Base-by-base conservation (phyloP, 1,140 invertebrate species). In the Drosophila lowei region DNA sequence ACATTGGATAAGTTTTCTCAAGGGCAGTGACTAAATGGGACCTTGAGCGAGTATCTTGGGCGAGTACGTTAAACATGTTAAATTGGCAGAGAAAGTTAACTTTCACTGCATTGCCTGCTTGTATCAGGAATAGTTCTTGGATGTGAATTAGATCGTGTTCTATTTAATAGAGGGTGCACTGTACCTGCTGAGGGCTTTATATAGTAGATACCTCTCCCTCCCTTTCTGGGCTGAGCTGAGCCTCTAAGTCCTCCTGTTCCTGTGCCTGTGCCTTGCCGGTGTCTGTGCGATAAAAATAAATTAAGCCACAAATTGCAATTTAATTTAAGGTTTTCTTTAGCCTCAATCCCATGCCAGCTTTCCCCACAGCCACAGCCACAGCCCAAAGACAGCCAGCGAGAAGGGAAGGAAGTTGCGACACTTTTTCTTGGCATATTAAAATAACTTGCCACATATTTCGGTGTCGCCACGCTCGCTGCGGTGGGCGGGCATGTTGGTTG, bases 301-400 rank as follows among this genome's bases (percentile, higher is more conserved):
- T 90, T 90, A 90, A 90, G 86, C 86, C 86, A 90, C 86, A 90
- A 90, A 90, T 90, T 88, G 86, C 86, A 90, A 90, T 90, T 90
- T 90, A 90, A 90, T 90, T 90, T 90, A 89, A 90, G 83, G 83
- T 86, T 86, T 86, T 75, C 74, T 73, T 86, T 81, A 68, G 72
- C 72, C 71, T 54, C 64, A 70, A 66, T 59, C 38, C 59, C 54
- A 42, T 30, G 48, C 44, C 34, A 38, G 34, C 34, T 38, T 13
- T 38, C 54, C 34, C 18, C 72, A 41, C 64, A 64, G 16, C 41
- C 21, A 57, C 28, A 47, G 48, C 18, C 15, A 52, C 16, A 46
- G 9, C 15, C 21, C 54, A 46, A 41, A 44, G 21, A 57, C 34
- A 34, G 30, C 41, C 52, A n/a, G 7, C 16, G 15, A 21, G 41